Evolutionary conservation across 2,888 invertebrate species (phyloP), one percentile per base, ranked within the genome.

Genomic region (Reticulitermes lucifugus): DNA sequence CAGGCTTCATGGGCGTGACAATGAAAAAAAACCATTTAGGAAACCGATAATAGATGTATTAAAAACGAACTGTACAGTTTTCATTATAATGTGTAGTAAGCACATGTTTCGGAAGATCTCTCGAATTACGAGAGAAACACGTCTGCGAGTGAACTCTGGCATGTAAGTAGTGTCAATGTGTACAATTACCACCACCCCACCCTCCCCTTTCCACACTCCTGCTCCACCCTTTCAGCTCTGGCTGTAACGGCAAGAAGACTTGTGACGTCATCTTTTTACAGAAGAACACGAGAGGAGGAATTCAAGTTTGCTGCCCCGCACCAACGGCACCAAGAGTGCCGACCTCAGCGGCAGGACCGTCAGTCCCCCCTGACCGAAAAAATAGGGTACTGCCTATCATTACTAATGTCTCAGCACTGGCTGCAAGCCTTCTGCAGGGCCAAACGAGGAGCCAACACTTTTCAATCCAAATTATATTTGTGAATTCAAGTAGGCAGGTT

Each of bases 201-300:
- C n/a, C 12, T 2, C 65, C 65, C 21, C 41, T 35, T 73, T 73
- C 41, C 35, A 70, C 7, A 35, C 1, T 46, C 77, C 77, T 46
- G 12, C 73, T 46, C 73, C 35, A 2, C 73, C 41, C 21, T 6
- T 41, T 7, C 12, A 18, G 35, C 41, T 41, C 14, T 46, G 35
- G 6, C 35, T 75, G 75, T 75, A 10, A 75, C 75, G 75, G 41
- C 41, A 75, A 75, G 75, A 77, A 77, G 77, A 77, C n/a, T 77
- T 77, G 77, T 77, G 77, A 77, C 77, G 77, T 77, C 77, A 77
- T 89, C 88, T 88, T 87, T 88, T 87, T 86, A 70, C 86, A 81
- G 86, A 93, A 93, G 93, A 86, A 90, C 92, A 92, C 88, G 92
- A 91, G 89, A 91, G 92, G 89, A 92, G 92, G 90, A 92, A 91